phyloP scores from a whole-genome alignment of 2,888 invertebrate species.

The Leuctra nigra region DNA sequence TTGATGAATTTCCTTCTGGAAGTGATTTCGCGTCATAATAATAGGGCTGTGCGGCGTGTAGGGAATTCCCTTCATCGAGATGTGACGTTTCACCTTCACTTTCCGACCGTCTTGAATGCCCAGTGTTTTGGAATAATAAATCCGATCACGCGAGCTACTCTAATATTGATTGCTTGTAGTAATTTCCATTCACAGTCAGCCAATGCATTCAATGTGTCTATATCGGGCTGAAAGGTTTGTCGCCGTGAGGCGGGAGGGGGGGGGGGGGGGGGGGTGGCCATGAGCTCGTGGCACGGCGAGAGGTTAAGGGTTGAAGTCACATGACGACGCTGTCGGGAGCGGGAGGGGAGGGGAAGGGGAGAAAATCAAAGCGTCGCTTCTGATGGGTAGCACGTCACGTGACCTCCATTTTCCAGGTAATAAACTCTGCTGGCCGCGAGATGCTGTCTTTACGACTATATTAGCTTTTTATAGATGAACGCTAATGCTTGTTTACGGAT shows the following conservation, averaged over 20 bases:
- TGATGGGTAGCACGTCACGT: too few relatives aligned
- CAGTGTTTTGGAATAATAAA: background rate
- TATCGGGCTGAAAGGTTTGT: conserved; percentile 1
- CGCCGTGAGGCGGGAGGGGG: background rate
- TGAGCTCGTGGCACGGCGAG: background rate
- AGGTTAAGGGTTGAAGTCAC: background rate
- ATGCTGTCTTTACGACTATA: too few relatives aligned
- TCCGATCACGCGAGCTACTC: background rate
- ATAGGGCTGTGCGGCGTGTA: background rate
- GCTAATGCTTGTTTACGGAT: too few relatives aligned
- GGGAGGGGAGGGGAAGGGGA: background rate
- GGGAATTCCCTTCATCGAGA: background rate
- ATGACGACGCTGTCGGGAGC: background rate
- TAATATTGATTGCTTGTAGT: conserved; percentile 5
- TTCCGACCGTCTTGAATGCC: background rate
- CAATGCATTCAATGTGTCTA: background rate
- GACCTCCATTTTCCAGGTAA: too few relatives aligned
- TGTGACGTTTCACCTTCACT: background rate
- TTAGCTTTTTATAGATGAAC: too few relatives aligned
- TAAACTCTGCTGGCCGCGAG: too few relatives aligned
- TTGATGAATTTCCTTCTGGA: background rate
- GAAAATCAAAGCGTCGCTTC: background rate
- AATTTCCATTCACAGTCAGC: conserved; percentile 6
- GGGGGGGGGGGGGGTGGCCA: background rate
- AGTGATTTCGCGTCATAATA: too few relatives aligned